phyloP scores from a whole-genome alignment of 2,113 vertebrate species.

The Chamaea fasciata region DNA sequence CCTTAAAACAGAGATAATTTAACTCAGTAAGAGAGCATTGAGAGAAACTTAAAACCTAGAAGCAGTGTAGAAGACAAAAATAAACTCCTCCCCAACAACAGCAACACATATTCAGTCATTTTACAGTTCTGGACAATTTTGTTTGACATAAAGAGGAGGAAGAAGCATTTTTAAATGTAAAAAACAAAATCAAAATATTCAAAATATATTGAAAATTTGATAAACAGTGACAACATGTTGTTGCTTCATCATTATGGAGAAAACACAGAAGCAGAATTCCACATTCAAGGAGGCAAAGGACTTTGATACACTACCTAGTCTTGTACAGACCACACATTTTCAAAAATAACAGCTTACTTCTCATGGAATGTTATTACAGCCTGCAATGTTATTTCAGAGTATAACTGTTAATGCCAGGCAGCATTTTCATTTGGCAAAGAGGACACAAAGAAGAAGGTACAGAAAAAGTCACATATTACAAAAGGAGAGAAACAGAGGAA shows the following conservation, averaged over 20 bases:
- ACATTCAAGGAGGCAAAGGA: background rate
- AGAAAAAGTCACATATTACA: background rate
- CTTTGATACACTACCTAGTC: background rate
- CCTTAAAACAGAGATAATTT: background rate
- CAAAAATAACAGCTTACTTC: background rate
- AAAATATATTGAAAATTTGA: background rate
- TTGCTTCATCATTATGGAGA: background rate
- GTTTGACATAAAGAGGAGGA: background rate
- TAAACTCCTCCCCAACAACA: background rate
- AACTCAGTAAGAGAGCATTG: background rate
- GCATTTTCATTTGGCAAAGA: background rate
- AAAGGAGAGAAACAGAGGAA: background rate
- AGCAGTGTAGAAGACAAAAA: background rate
- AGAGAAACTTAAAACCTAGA: background rate
- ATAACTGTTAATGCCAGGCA: background rate
- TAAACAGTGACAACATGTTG: background rate
- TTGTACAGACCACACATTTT: background rate
- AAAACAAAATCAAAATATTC: background rate
- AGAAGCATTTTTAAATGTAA: background rate
- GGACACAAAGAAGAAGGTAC: background rate
- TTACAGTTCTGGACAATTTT: background rate
- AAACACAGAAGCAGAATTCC: background rate
- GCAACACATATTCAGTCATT: background rate
- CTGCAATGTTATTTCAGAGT: background rate
- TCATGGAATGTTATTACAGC: background rate